Evolutionary conservation across 1,140 invertebrate species (phyloP).

Genomic region (Caenorhabditis inopinata): DNA sequence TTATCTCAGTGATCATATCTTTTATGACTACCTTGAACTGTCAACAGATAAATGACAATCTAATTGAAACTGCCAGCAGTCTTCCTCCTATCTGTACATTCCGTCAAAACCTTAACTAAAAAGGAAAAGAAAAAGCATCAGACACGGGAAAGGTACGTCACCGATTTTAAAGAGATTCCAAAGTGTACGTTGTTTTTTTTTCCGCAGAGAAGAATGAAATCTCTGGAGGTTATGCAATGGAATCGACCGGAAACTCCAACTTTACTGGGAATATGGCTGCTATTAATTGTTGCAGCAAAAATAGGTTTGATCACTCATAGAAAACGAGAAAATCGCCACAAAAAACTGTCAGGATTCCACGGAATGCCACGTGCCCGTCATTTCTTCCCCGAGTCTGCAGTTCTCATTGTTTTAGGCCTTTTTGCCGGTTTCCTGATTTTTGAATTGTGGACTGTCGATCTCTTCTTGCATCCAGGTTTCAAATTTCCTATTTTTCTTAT

Average conservation of each 20-base stretch:
- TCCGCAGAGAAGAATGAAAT: neutral
- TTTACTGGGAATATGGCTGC: neutral
- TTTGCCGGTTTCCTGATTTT: slow-evolving; percentile 57
- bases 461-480: slow-evolving; percentile 60
- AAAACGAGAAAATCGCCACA: neutral
- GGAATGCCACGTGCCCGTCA: slow-evolving; percentile 37
- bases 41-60: slow-evolving; percentile 4
- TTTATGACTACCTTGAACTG: slow-evolving; percentile 26
- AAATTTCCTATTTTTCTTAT: neutral
- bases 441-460: slow-evolving; percentile 52
- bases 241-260: neutral
- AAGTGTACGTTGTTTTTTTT: neutral
- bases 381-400: slow-evolving; percentile 59
- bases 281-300: neutral
- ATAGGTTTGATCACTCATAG: neutral
- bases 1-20: slow-evolving; percentile 24
- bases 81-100: neutral
- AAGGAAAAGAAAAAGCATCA: slow-evolving; percentile 22
- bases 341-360: slow-evolving; percentile 57
- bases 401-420: slow-evolving; percentile 59
- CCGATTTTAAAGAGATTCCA: neutral
- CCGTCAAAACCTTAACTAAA: neutral
- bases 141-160: neutral
- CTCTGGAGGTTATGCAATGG: slow-evolving; percentile 3
- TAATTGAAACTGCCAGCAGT: slow-evolving; percentile 1